These are phyloP conservation scores for Trichonephila clavata DNA, from an alignment of 1,140 invertebrate genomes.

Conservation along the genomic window DNA sequence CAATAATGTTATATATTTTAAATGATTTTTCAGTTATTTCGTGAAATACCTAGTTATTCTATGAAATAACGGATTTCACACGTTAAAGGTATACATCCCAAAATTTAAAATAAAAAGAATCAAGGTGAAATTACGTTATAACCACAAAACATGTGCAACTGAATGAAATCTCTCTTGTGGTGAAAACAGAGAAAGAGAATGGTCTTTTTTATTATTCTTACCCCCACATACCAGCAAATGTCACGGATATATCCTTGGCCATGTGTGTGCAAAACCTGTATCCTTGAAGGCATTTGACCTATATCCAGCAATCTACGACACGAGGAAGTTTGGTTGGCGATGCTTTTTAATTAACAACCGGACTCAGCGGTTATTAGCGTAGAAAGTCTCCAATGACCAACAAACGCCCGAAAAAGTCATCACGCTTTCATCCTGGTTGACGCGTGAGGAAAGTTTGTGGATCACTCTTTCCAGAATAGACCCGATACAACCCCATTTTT, in stretches of 20 bases:
- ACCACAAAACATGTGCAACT: neutral
- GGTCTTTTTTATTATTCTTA: neutral
- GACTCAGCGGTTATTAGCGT: neutral
- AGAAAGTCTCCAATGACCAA: neutral
- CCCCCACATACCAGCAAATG: slow-evolving; percentile 26
- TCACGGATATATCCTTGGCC: slow-evolving; percentile 39
- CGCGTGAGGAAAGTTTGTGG: neutral
- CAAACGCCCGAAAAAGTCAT: neutral
- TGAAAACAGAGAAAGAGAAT: neutral
- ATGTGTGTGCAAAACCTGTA: neutral
- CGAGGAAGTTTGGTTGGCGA: slow-evolving; percentile 1
- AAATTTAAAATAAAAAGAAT: too few species aligned
- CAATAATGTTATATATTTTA: too few species aligned
- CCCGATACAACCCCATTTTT: neutral
- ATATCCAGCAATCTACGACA: neutral
- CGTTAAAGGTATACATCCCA: too few species aligned
- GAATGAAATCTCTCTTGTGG: neutral
- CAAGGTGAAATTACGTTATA: too few species aligned
- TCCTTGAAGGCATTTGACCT: slow-evolving; percentile 16
- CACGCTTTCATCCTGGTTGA: neutral
- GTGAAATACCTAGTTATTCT: too few species aligned
- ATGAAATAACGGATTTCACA: too few species aligned
- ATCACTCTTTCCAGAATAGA: neutral
- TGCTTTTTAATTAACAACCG: slow-evolving; percentile 36
- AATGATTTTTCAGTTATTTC: too few species aligned